These are phyloP conservation scores for Phymatocera aterrima DNA, from an alignment of 2,888 invertebrate genomes.

Conservation along the genomic window DNA sequence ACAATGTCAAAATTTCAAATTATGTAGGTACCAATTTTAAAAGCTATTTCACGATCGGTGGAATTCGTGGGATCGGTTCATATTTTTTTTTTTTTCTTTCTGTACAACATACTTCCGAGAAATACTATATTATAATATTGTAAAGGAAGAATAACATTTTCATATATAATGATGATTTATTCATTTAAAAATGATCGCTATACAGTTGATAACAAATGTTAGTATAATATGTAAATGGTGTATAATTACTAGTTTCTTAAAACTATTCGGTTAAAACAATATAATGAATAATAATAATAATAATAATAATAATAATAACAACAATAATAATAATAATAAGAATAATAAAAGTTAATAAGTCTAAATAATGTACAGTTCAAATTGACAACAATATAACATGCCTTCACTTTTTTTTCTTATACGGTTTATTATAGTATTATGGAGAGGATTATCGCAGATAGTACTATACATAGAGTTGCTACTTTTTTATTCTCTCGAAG, in stretches of 20 bases:
- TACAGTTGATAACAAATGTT: slow-evolving; percentile 60
- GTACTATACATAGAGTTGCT: slow-evolving; percentile 15
- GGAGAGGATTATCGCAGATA: neutral
- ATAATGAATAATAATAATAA: slow-evolving; percentile 17
- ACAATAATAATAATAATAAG: neutral
- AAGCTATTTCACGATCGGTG: no score
- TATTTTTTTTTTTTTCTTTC: no score
- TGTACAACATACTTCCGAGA: no score
- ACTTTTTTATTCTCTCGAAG: slow-evolving; percentile 22
- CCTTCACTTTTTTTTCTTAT: neutral
- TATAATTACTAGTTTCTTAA: slow-evolving; percentile 23
- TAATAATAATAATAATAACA: neutral
- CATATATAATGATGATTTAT: slow-evolving; percentile 65
- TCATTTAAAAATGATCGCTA: slow-evolving; percentile 51
- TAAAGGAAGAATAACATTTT: neutral
- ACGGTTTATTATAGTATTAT: neutral
- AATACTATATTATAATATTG: slow-evolving; percentile 43
- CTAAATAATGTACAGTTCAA: slow-evolving; percentile 10
- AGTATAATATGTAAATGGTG: slow-evolving; percentile 32
- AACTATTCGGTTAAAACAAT: slow-evolving; percentile 42
- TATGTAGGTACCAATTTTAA: no score
- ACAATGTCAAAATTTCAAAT: no score
- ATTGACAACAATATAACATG: slow-evolving; percentile 20
- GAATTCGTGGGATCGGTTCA: neutral
- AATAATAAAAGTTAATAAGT: neutral